phyloP scores from a whole-genome alignment of 2,888 invertebrate genomes.

The Fabriciana adippe region DNA sequence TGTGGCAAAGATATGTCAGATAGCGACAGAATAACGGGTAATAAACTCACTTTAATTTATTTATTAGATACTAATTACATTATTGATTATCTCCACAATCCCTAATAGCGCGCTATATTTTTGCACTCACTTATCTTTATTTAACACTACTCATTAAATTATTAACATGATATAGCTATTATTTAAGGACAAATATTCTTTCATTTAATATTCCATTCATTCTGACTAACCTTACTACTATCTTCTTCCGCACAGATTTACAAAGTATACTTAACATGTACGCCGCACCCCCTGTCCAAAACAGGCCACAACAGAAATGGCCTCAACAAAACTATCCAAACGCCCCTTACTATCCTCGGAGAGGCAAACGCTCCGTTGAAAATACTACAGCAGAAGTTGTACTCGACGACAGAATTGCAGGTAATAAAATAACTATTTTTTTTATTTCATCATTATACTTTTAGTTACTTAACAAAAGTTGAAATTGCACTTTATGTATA shows the following conservation, averaged over 20 bases:
- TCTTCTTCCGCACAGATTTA: slow-evolving; percentile 39
- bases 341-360: slow-evolving; percentile 25
- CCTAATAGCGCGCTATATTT: too few species aligned
- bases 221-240: slow-evolving; percentile 22
- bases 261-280: slow-evolving; percentile 44
- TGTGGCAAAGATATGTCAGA: slow-evolving; percentile 66
- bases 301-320: slow-evolving; percentile 15
- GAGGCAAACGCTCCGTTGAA: slow-evolving; percentile 33
- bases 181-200: too few species aligned
- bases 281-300: slow-evolving; percentile 35
- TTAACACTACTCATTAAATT: too few species aligned
- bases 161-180: too few species aligned
- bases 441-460: neutral
- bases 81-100: neutral
- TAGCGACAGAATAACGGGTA: slow-evolving; percentile 61
- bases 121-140: too few species aligned
- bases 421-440: slow-evolving; percentile 39
- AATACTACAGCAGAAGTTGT: slow-evolving; percentile 42
- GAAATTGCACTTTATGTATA: neutral
- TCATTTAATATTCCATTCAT: too few species aligned
- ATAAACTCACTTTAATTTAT: neutral
- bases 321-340: slow-evolving; percentile 16
- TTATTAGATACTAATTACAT: neutral
- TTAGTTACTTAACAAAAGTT: neutral
- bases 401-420: slow-evolving; percentile 53